A percentile compares a stretch with the other conserved stretches of the same genome.
Evolutionary conservation across 2,113 vertebrate genomes (phyloP).

Genomic region (Hirundichthys speculiger): DNA sequence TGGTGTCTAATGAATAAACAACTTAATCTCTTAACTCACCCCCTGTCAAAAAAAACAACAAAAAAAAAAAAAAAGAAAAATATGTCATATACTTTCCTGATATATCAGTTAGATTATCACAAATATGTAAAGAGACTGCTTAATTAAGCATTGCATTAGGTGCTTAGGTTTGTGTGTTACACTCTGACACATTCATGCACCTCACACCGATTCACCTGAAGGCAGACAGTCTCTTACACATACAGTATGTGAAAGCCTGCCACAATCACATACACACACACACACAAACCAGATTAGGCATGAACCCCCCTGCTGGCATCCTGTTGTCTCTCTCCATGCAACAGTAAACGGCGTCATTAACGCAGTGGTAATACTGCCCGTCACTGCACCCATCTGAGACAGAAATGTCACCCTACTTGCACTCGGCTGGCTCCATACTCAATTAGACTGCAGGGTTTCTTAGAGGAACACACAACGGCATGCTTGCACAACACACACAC

Average conservation of each 20-base stretch:
- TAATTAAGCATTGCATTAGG: not conserved
- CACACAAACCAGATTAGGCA: conserved; percentile 53
- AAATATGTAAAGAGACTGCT: not conserved
- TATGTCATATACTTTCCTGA: not conserved
- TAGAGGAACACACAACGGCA: conserved; percentile 63
- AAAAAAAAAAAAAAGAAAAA: not conserved
- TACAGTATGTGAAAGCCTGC: conserved; percentile 24
- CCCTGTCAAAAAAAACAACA: not conserved
- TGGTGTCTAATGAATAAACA: no score
- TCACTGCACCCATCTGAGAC: conserved; percentile 70
- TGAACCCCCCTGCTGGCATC: conserved; percentile 60
- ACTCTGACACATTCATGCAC: not conserved
- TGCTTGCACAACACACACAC: conserved; percentile 40
- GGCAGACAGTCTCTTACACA: conserved; percentile 16
- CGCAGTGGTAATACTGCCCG: conserved; percentile 74
- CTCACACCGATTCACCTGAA: conserved; percentile 47
- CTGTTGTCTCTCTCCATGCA: conserved; percentile 64
- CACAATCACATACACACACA: conserved; percentile 37
- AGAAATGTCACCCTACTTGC: conserved; percentile 77
- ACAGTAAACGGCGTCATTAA: conserved; percentile 80
- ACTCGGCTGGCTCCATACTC: conserved; percentile 61
- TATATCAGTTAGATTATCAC: no score
- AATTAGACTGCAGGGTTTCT: conserved; percentile 79
- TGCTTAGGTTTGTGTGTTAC: not conserved
- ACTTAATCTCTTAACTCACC: not conserved